These are phyloP conservation scores for Chelonoidis abingdonii DNA, from an alignment of 2,113 vertebrate species.

Conservation along the genomic window DNA sequence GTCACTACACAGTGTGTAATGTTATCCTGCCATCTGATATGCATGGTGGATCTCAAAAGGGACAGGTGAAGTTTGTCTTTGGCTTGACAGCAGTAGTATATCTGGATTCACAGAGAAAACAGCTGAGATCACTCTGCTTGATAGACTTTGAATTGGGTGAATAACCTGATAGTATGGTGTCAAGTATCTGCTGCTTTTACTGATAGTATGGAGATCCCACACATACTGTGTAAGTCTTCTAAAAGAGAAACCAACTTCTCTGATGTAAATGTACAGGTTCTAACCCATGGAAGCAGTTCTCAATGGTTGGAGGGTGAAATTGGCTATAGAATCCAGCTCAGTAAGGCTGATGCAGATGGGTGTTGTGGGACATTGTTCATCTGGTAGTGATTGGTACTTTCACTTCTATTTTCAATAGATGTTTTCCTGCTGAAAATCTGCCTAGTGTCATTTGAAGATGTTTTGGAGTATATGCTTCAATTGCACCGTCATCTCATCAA, in stretches of 20 bases:
- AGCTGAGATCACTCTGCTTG: background rate
- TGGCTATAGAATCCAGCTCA: background rate
- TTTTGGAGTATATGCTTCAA: conserved; percentile 22
- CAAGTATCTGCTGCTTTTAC: background rate
- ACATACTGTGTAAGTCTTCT: background rate
- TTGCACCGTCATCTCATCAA: conserved; percentile 11
- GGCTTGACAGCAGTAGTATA: conserved; percentile 49
- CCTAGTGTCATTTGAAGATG: conserved; percentile 53
- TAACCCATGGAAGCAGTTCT: no score
- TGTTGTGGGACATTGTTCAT: conserved; percentile 46
- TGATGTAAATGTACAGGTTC: background rate
- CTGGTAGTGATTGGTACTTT: conserved; percentile 56
- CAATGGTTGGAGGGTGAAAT: background rate
- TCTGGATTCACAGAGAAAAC: conserved; percentile 39
- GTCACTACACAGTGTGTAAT: conserved; percentile 37
- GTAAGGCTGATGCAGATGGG: conserved; percentile 55
- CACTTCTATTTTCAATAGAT: conserved; percentile 62
- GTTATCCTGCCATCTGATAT: conserved; percentile 41
- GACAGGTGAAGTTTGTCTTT: conserved; percentile 58
- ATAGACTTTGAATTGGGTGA: background rate
- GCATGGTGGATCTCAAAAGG: conserved; percentile 52
- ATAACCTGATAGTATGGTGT: background rate
- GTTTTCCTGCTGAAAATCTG: conserved; percentile 54
- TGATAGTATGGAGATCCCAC: background rate
- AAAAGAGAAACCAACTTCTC: background rate